phyloP scores from a whole-genome alignment of 2,888 invertebrate genomes.

The Thera britannica region DNA sequence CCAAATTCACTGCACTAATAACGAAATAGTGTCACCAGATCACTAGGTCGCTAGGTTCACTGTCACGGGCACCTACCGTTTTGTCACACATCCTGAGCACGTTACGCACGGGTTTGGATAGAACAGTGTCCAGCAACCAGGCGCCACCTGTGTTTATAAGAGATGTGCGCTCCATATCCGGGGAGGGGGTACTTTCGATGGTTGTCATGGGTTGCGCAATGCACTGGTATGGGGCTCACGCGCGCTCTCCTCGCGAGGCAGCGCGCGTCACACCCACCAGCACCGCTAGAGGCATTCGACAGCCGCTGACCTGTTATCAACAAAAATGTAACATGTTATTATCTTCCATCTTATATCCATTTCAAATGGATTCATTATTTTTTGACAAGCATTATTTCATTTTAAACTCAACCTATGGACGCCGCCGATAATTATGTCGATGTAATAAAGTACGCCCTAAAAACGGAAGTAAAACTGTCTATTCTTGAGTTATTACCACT shows the following conservation, averaged over 20 bases:
- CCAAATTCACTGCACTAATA: constrained; percentile 38
- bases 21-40: constrained; percentile 51
- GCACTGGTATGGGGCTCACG: constrained; percentile 71
- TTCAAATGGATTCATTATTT: no score
- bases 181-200: constrained; percentile 84
- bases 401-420: no score
- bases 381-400: no score
- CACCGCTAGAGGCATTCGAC: constrained; percentile 51
- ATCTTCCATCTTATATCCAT: background rate
- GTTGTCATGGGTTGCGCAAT: constrained; percentile 77
- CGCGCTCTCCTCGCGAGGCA: constrained; percentile 57
- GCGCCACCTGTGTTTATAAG: constrained; percentile 81
- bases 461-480: no score
- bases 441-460: no score
- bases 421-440: no score
- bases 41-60: constrained; percentile 55
- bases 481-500: no score
- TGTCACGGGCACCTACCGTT: constrained; percentile 73
- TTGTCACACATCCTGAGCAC: constrained; percentile 77
- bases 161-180: constrained; percentile 77
- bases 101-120: constrained; percentile 67
- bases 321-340: background rate
- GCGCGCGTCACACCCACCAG: constrained; percentile 31
- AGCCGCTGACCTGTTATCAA: constrained; percentile 13
- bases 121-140: constrained; percentile 77